phyloP scores from a whole-genome alignment of 2,113 vertebrate genomes.

The Hyperoodon ampullatus region DNA sequence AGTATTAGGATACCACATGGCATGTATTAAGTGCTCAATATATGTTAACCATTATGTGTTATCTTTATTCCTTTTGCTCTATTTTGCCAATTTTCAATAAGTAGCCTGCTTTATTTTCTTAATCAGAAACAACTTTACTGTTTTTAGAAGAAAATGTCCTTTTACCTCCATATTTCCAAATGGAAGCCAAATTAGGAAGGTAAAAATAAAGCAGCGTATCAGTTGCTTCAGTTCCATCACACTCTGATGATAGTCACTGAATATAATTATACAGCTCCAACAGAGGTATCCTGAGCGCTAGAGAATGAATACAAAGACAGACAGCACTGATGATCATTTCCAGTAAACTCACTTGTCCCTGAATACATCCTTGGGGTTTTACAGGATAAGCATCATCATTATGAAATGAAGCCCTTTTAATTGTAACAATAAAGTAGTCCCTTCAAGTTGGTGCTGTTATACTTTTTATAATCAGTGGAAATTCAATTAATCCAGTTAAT shows the following conservation, averaged over 20 bases:
- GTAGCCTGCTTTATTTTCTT: neutral
- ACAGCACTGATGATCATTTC: neutral
- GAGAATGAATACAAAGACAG: neutral
- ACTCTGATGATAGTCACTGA: neutral
- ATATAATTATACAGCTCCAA: neutral
- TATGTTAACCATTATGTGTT: neutral
- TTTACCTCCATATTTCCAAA: neutral
- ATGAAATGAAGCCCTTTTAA: conserved; percentile 1
- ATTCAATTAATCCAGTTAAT: conserved; percentile 74
- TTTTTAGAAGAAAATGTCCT: neutral
- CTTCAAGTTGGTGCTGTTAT: conserved; percentile 52
- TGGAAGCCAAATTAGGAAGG: neutral
- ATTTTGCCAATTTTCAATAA: neutral
- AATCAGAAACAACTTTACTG: neutral
- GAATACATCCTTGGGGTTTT: neutral
- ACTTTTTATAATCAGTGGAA: conserved; percentile 60
- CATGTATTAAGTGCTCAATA: neutral
- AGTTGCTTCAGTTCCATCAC: neutral
- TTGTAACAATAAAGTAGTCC: neutral
- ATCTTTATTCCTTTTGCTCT: conserved; percentile 5
- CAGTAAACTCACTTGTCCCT: neutral
- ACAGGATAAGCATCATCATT: neutral
- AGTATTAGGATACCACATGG: neutral
- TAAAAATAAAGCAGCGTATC: neutral
- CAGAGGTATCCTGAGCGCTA: neutral